A percentile compares a stretch with the other conserved stretches of the same genome.
Conservation (phyloP, 2,797 vertebrate species). For the Buphagus erythrorhynchus region DNA sequence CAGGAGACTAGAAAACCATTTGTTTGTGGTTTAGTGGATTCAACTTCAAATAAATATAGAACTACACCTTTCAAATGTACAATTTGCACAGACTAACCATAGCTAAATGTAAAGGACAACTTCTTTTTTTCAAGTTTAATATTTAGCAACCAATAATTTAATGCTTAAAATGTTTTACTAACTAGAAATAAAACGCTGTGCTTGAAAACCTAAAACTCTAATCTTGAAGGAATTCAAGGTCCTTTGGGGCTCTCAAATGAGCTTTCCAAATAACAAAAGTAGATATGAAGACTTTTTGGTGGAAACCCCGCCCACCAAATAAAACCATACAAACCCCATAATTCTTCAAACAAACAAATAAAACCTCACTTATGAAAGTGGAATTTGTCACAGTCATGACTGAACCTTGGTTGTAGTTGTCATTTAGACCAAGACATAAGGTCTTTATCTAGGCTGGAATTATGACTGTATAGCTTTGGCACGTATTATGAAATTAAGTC, state of each 20-base stretch:
- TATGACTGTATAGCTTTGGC: neutral
- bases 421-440: neutral
- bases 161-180: conserved; percentile 49
- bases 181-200: neutral
- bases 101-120: conserved; percentile 63
- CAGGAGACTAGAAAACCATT: conserved; percentile 62
- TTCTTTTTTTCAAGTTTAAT: conserved; percentile 71
- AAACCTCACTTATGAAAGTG: neutral
- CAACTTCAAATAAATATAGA: conserved; percentile 72
- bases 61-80: conserved; percentile 67
- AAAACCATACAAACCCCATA: neutral
- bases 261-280: neutral
- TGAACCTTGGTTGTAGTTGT: neutral
- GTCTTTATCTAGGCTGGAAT: neutral
- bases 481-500: neutral
- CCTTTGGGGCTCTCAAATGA: neutral
- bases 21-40: conserved; percentile 71
- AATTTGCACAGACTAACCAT: conserved; percentile 70
- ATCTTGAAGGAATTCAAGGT: neutral
- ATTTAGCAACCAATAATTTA: conserved; percentile 80
- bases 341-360: neutral
- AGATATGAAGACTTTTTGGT: neutral
- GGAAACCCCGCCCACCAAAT: rapidly evolving
- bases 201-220: neutral
- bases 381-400: neutral